Evolutionary conservation across 2,797 vertebrate species (phyloP), one percentile per base, ranked within the genome.

Genomic region (Galago senegalensis): DNA sequence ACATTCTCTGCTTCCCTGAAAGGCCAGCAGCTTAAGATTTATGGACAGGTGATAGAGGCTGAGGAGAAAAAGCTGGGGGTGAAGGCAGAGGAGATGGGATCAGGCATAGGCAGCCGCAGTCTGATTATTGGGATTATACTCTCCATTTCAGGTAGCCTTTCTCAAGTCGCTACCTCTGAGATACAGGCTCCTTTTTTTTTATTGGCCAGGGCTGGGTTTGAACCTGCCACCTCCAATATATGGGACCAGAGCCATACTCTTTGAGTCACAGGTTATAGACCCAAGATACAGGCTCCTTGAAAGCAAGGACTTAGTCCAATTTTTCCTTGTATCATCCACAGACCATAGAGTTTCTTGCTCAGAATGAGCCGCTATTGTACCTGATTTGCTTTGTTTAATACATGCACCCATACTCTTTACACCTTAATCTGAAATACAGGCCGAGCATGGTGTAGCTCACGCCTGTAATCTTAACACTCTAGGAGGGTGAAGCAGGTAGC

Each of bases 31-130:
- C 12, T 34, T 27, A 18, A 76, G 40, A 11, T 40, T 69, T 12
- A 49, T 5, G 75, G 56, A 7, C 40, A 17, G 0, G 0, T 10
- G 31, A 29, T 43, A 27, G 25, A 60, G n/a, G 60, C 27, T 37
- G 56, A 9, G 34, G 13, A n/a, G 7, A 3, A 43, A 2, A 0
- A 31, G 9, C 10, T 13, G 5, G n/a, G 7, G 4, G 0, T 17
- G 7, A 31, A 40, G 5, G 2, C 0, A 75, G 81, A 40, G 12
- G 21, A 25, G 0, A 77, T 2, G 34, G 23, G 29, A 0, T 2
- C 16, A 89, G 84, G 10, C 61, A 18, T 9, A 7, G 23, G 43
- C 7, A 77, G 11, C 46, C 31, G 10, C 37, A 12, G 37, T 76
- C n/a, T 70, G 43, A 65, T 76, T 25, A 17, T 34, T 1, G 6